Conservation (phyloP, 1,140 invertebrate species). For the Papilio dardanus region DNA sequence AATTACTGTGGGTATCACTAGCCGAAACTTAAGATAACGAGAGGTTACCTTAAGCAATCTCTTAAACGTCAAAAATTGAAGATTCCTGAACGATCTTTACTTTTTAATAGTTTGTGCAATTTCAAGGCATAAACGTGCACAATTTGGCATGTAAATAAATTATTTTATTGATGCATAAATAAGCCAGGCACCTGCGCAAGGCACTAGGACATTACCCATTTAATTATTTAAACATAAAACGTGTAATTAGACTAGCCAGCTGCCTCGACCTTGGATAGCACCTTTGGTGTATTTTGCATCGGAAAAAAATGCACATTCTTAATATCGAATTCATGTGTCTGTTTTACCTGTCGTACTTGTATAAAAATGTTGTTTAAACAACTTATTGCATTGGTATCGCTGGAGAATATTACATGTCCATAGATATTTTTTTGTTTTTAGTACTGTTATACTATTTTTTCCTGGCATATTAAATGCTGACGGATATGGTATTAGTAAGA, state of each 20-base stretch:
- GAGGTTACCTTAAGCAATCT: too few relatives aligned
- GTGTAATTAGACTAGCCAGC: slow-evolving; percentile 77
- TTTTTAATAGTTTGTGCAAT: not conserved
- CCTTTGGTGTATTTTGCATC: slow-evolving; percentile 73
- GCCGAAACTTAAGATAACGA: too few relatives aligned
- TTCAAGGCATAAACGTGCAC: slow-evolving; percentile 49
- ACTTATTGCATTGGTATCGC: slow-evolving; percentile 2
- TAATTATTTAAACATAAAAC: slow-evolving; percentile 81
- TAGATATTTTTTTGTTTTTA: not conserved
- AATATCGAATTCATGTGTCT: slow-evolving; percentile 55
- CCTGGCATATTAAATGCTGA: not conserved
- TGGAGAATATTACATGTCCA: not conserved
- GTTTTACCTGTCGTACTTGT: slow-evolving; percentile 43
- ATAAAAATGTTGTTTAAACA: slow-evolving; percentile 38
- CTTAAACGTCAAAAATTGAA: too few relatives aligned
- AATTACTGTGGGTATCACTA: too few relatives aligned
- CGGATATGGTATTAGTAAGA: too few relatives aligned
- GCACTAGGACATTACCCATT: slow-evolving; percentile 57
- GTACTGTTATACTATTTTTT: not conserved
- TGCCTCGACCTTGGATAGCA: slow-evolving; percentile 75
- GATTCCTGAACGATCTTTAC: too few relatives aligned
- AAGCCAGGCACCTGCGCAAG: slow-evolving; percentile 62
- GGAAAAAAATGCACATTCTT: slow-evolving; percentile 71
- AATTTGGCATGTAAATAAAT: slow-evolving; percentile 74
- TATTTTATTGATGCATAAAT: slow-evolving; percentile 73